These are phyloP conservation scores for Petrophora chlorosata DNA, from an alignment of 2,888 invertebrate genomes.

Conservation along the genomic window DNA sequence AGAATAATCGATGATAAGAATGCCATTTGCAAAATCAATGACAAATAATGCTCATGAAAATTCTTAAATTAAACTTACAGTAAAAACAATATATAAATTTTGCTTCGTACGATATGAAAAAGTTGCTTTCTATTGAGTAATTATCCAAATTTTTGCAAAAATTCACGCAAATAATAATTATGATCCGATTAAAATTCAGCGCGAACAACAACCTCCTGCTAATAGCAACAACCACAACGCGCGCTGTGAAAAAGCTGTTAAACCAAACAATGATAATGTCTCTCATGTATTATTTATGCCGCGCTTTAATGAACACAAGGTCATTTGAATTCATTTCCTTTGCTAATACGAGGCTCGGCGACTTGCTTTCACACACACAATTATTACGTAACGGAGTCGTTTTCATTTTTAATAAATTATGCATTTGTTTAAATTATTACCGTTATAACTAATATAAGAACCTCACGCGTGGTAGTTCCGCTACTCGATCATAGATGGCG, in stretches of 20 bases:
- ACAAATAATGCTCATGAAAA: too few relatives aligned
- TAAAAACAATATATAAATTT: too few relatives aligned
- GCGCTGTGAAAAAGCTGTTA: conserved; percentile 61
- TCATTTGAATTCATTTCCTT: conserved; percentile 76
- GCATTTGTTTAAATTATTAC: conserved; percentile 34
- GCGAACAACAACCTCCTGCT: conserved; percentile 28
- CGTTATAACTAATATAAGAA: conserved; percentile 43
- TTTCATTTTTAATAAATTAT: conserved; percentile 38
- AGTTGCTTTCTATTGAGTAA: too few relatives aligned
- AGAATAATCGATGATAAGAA: too few relatives aligned
- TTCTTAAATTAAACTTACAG: too few relatives aligned
- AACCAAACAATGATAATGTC: conserved; percentile 69
- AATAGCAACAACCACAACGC: conserved; percentile 39
- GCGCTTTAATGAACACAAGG: conserved; percentile 79
- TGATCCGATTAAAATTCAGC: conserved; percentile 16
- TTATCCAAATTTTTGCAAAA: background rate
- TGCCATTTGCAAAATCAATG: too few relatives aligned
- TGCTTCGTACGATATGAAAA: too few relatives aligned
- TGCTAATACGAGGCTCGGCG: conserved; percentile 42
- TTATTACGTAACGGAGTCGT: conserved; percentile 43
- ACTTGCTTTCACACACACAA: conserved; percentile 48
- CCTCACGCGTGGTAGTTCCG: conserved; percentile 48
- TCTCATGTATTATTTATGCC: conserved; percentile 76
- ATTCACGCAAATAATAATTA: background rate
- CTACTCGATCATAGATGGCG: conserved; percentile 76